Evolutionary conservation across 2,797 vertebrate genomes (phyloP).

Genomic region (Falco peregrinus): DNA sequence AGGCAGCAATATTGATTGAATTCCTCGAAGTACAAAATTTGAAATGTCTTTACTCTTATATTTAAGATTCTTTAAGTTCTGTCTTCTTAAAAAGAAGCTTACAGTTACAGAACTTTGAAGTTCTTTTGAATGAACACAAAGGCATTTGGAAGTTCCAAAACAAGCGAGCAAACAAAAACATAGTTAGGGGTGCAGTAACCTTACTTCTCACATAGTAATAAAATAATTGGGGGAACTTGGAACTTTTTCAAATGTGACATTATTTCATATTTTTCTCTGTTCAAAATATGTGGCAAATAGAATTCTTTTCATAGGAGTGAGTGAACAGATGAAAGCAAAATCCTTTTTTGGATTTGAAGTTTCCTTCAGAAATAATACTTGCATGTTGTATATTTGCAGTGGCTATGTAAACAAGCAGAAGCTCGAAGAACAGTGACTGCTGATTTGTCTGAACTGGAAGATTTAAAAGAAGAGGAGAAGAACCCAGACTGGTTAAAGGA

Average conservation of each 20-base stretch:
- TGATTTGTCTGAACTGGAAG: conserved; percentile 81
- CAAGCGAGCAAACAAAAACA: not conserved
- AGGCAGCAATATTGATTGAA: not conserved
- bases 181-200: not conserved
- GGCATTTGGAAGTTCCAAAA: not conserved
- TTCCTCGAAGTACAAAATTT: not conserved
- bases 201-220: not conserved
- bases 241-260: not conserved
- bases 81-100: not conserved
- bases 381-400: conserved; percentile 73
- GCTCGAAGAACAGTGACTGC: conserved; percentile 76
- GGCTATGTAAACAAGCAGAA: conserved; percentile 90
- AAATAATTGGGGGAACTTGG: not conserved
- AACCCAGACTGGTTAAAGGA: conserved; percentile 94
- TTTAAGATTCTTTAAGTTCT: not conserved
- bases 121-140: not conserved
- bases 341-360: not conserved
- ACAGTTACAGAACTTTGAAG: not conserved
- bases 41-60: not conserved
- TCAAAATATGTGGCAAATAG: not conserved
- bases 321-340: not conserved
- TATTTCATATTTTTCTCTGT: not conserved
- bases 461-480: conserved; percentile 89
- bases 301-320: not conserved
- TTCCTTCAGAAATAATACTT: not conserved